These are phyloP conservation scores for Sylvicola fuscatus DNA, from an alignment of 2,888 invertebrate species.

Conservation along the genomic window DNA sequence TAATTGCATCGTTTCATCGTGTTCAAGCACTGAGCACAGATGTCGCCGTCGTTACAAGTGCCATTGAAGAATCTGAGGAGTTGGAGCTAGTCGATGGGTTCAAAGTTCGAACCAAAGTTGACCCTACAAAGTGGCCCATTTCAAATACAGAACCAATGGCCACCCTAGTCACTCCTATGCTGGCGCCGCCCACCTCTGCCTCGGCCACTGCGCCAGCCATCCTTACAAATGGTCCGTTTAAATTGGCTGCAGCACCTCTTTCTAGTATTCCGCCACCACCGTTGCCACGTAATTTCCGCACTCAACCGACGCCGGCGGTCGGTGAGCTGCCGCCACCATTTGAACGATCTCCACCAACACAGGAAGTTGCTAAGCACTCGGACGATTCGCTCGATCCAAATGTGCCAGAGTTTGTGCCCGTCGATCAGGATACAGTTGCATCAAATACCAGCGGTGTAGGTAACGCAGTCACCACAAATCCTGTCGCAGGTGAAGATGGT, in stretches of 20 bases:
- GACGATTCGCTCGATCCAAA: conserved; percentile 43
- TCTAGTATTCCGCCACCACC: conserved; percentile 52
- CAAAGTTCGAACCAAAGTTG: conserved; percentile 63
- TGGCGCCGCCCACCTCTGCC: not conserved
- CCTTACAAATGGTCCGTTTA: no score
- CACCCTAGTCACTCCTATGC: not conserved
- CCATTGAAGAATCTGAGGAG: conserved; percentile 67
- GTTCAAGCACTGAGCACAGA: conserved; percentile 75
- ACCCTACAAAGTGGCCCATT: conserved; percentile 81
- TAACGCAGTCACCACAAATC: no score
- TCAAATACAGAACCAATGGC: conserved; percentile 9
- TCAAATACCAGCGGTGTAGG: no score
- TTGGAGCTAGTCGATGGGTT: conserved; percentile 58
- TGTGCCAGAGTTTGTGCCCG: conserved; percentile 70
- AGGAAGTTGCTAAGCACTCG: conserved; percentile 6
- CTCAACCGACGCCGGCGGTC: conserved; percentile 6
- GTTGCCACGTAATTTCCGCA: conserved; percentile 37
- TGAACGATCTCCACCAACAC: conserved; percentile 3
- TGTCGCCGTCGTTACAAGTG: conserved; percentile 60
- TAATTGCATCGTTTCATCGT: conserved; percentile 92
- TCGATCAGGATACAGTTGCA: conserved; percentile 9
- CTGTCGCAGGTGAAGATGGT: no score
- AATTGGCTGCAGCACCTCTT: conserved; percentile 36
- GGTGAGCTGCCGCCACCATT: conserved; percentile 6
- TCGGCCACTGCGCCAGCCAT: conserved; percentile 1